Percentiles rank a stretch among this genome's conserved stretches.
Evolutionary conservation across 2,888 invertebrate genomes (phyloP).

Genomic region (Enchytraeus crypticus): DNA sequence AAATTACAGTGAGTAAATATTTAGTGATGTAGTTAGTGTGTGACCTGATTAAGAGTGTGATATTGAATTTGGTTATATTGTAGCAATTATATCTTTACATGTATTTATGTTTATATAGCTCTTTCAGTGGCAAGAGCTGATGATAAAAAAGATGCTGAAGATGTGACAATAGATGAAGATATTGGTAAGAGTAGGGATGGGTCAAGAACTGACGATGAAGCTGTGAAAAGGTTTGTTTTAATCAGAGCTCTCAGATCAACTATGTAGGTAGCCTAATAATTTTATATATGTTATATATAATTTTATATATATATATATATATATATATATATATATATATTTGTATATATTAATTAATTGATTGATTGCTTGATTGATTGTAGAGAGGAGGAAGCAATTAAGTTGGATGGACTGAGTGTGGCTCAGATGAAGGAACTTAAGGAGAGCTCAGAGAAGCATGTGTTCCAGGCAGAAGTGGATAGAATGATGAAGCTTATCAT

Average conservation of each 20-base stretch:
- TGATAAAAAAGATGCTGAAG: background rate
- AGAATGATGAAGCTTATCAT: slow-evolving; percentile 99
- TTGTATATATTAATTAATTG: too few relatives aligned
- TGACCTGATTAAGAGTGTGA: too few relatives aligned
- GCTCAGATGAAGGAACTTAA: slow-evolving; percentile 84
- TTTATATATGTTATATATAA: too few relatives aligned
- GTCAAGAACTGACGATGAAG: slow-evolving; percentile 71
- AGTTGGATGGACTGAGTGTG: slow-evolving; percentile 85
- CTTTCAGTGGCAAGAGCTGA: background rate
- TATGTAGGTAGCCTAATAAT: background rate
- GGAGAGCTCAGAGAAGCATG: slow-evolving; percentile 63
- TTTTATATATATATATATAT: too few relatives aligned
- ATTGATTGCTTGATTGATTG: too few relatives aligned
- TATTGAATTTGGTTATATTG: too few relatives aligned
- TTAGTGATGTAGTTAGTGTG: too few relatives aligned
- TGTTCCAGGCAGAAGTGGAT: slow-evolving; percentile 95
- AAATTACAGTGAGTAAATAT: too few relatives aligned
- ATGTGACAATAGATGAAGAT: slow-evolving; percentile 4
- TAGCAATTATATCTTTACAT: too few relatives aligned
- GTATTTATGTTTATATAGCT: background rate
- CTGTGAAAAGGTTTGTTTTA: slow-evolving; percentile 55
- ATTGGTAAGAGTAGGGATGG: slow-evolving; percentile 6
- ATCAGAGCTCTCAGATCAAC: background rate
- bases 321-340: too few relatives aligned
- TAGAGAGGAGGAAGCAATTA: slow-evolving; percentile 91